Conservation (phyloP, 2,797 vertebrate species). For the Aselliscus stoliczkanus region DNA sequence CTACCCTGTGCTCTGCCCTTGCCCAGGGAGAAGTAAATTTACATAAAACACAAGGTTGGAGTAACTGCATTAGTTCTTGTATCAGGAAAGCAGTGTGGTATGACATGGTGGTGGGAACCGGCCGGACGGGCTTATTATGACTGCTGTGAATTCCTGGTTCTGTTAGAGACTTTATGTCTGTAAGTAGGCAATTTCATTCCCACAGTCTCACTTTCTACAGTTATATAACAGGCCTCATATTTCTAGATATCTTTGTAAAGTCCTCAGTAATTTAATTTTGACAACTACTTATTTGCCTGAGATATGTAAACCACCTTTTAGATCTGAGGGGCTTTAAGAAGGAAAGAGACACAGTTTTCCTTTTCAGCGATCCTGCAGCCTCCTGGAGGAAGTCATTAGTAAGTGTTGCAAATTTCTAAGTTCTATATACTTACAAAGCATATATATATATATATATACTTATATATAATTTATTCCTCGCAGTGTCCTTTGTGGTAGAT, state of each 20-base stretch:
- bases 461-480: neutral
- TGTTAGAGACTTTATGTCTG: neutral
- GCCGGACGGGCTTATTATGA: neutral
- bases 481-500: neutral
- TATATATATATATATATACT: neutral
- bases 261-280: neutral
- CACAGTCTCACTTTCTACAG: neutral
- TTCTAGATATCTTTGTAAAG: neutral
- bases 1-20: neutral
- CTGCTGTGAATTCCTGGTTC: neutral
- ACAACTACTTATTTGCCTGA: neutral
- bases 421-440: neutral
- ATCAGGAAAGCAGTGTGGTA: neutral
- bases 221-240: neutral
- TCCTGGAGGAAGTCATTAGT: neutral
- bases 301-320: neutral
- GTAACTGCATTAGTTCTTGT: neutral
- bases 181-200: neutral
- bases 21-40: neutral
- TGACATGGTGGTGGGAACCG: neutral
- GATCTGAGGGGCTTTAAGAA: neutral
- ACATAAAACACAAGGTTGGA: neutral
- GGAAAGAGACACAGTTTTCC: neutral
- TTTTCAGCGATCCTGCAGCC: neutral
- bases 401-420: neutral